Evolutionary conservation across 2,888 invertebrate genomes (phyloP).

Genomic region (Eutolmus rufibarbis): DNA sequence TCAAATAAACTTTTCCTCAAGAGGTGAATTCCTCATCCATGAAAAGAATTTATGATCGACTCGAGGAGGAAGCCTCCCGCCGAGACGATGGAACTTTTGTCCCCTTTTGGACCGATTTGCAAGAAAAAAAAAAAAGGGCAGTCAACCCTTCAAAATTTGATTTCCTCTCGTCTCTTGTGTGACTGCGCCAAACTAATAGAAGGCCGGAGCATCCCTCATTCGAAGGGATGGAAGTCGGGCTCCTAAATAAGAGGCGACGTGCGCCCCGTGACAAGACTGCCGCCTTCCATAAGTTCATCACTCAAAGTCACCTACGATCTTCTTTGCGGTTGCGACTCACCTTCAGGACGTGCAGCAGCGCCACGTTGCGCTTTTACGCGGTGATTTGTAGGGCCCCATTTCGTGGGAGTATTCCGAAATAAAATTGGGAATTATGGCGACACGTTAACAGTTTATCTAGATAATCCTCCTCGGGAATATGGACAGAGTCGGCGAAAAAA

Average conservation of each 20-base stretch:
- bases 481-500: neutral
- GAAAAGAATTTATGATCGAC: constrained; percentile 25
- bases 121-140: neutral
- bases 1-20: constrained; percentile 15
- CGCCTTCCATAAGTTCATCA: neutral
- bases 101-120: constrained; percentile 9
- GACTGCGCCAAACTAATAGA: constrained; percentile 18
- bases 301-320: neutral
- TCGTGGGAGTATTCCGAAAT: neutral
- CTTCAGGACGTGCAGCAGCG: neutral
- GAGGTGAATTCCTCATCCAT: constrained; percentile 20
- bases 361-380: neutral
- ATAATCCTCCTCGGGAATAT: neutral
- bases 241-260: neutral
- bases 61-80: neutral
- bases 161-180: constrained; percentile 7
- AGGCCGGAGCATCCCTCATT: neutral
- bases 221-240: neutral
- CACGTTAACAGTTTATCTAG: neutral
- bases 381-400: neutral
- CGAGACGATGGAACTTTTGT: neutral
- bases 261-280: neutral
- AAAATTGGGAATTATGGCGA: neutral
- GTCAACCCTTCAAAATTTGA: constrained; percentile 30
- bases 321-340: neutral